Base-by-base conservation (phyloP, 2,113 vertebrate species). In the Lepus timidus region DNA sequence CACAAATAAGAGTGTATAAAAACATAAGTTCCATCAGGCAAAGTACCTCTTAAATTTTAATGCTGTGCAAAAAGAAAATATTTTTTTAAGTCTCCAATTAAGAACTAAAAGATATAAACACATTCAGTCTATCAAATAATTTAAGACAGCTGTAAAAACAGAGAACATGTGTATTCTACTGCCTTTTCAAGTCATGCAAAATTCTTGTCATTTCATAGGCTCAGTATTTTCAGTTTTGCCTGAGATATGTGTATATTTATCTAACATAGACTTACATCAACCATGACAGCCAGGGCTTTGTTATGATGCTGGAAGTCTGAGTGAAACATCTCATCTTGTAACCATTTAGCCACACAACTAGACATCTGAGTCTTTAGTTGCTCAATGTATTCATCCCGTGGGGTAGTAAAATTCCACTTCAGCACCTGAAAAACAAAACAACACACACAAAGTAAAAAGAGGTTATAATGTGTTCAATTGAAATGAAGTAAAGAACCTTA, bases 351-450 rank as follows among this genome's bases (percentile, higher is more conserved):
- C 70, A 99, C 98, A 97, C 99, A 99, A 76, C 98, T 98, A 44
- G 99, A 99, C 99, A 99, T 99, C n/a, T 99, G 99, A 86, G 98
- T 98, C 92, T 99, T 99, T 12, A 99, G 98, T 96, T 99, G 99
- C 88, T 99, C 99, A 92, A 99, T 99, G 44, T 99, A 99, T 74
- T 99, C 99, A 91, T 99, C 99, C 79, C 99, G 99, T 19, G 99
- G 99, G 52, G 99, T 99, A 73, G 98, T 99, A 97, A 99, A 99
- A 97, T 99, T 99, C 99, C 99, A 99, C 93, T 99, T 99, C 39
- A 99, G 97, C 74, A 99, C 99, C 99, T 99, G 93, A 9, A 95
- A 94, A 96, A 96, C n/a, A 13, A 25, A 17, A 6, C 23, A 55
- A 1, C 55, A 58, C 49, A 70, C 4, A 58, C 22, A 44, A 19